Evolutionary conservation across 2,888 invertebrate genomes (phyloP), one percentile per base, ranked within the genome.

Genomic region (Tortrix viridana): DNA sequence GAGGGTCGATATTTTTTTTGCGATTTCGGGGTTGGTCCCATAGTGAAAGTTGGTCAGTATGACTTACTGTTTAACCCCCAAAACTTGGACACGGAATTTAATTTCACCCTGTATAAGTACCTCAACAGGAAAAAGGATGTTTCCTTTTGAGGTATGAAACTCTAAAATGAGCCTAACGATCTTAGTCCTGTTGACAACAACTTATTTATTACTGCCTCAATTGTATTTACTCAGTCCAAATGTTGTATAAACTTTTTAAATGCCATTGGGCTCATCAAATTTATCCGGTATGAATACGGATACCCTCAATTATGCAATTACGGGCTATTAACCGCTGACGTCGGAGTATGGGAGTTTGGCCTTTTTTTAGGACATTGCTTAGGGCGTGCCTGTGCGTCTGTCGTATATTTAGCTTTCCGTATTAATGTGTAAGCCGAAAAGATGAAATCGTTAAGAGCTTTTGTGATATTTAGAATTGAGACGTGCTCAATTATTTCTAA

Each of bases 311-410:
- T 50, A 37, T 14, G 32, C 37, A 37, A 50, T 50, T 50, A 50
- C 50, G 50, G 50, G 19, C 50, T 37, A 50, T 50, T 50, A 50
- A 50, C 19, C 37, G 50, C 19, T 50, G 37, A 50, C 49, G 49
- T 49, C 22, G 38, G 38, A 41, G 16, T 48, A 23, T 23, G 49
- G 48, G 32, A 23, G 19, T 6, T 37, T 50, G 32, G 3, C 37
- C 19, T 20, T 37, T 50, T 38, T 38, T 38, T 37, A 38, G 50
- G 20, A 20, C 50, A 50, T 5, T 50, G 37, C 50, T 41, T 16
- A n/a, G n/a, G 2, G 41, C 41, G 14, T 41, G 14, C n/a, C 14
- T 41, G 6, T 16, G 41, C 41, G 41, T 1, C 14, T 16, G 41
- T 41, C 41, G 41, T 41, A 41, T 41, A 5, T n/a, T 41, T 16